phyloP scores from a whole-genome alignment of 2,113 vertebrate species.

The Corythoichthys intestinalis region DNA sequence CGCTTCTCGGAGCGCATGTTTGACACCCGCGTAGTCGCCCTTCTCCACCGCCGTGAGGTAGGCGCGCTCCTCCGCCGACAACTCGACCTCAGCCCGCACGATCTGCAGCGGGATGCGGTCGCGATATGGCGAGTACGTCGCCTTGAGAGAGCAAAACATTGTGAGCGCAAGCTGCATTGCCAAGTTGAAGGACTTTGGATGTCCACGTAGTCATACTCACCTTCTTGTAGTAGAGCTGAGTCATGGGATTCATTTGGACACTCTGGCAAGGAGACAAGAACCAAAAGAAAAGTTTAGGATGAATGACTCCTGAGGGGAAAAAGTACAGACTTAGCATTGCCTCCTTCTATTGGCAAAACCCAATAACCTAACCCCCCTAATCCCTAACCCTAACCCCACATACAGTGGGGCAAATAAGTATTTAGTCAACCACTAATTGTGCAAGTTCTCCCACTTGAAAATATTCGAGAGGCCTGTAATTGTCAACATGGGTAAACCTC shows the following conservation, averaged over 20 bases:
- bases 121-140: constrained; percentile 91
- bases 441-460: too few relatives aligned
- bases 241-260: constrained; percentile 79
- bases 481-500: too few relatives aligned
- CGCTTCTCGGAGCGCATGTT: constrained; percentile 88
- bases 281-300: constrained; percentile 5
- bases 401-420: too few relatives aligned
- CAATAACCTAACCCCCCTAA: too few relatives aligned
- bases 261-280: constrained; percentile 21
- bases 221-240: constrained; percentile 97
- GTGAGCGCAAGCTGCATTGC: background rate
- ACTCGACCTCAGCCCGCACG: constrained; percentile 91
- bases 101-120: constrained; percentile 95
- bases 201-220: constrained; percentile 60
- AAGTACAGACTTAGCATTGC: too few relatives aligned
- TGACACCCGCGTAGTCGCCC: constrained; percentile 93
- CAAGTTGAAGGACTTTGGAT: background rate
- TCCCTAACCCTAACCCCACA: too few relatives aligned
- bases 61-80: constrained; percentile 88
- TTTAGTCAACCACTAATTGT: too few relatives aligned
- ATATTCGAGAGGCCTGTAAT: too few relatives aligned
- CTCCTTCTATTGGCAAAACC: too few relatives aligned
- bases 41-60: constrained; percentile 96
- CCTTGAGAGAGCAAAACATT: constrained; percentile 53
- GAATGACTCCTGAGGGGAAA: background rate